A percentile compares a stretch with the other conserved stretches of the same genome.
phyloP scores from a whole-genome alignment of 2,888 invertebrate genomes.

The Zeuzera pyrina region DNA sequence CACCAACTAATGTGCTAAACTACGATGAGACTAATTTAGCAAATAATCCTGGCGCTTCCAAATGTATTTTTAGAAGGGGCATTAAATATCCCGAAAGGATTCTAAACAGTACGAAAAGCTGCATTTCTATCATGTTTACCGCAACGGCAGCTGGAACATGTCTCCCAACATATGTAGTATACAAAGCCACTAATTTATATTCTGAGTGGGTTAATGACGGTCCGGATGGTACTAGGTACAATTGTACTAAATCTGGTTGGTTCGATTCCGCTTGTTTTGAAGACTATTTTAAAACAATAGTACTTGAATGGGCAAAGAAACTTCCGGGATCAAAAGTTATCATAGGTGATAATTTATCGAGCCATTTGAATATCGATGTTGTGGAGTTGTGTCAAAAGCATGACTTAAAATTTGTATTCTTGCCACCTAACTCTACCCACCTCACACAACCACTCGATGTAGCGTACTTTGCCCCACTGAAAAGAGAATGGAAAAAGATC shows the following conservation, averaged over 20 bases:
- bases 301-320: neutral
- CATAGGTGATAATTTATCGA: neutral
- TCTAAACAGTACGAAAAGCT: neutral
- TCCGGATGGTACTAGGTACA: constrained; percentile 4
- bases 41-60: neutral
- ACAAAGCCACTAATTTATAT: neutral
- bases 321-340: neutral
- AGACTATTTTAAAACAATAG: neutral
- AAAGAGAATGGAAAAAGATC: constrained; percentile 20
- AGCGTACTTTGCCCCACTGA: constrained; percentile 20
- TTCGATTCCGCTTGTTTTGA: constrained; percentile 17
- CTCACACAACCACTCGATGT: constrained; percentile 22
- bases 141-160: neutral
- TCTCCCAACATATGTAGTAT: neutral
- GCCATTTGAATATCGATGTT: neutral
- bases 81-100: neutral
- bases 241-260: constrained; percentile 7
- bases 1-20: neutral
- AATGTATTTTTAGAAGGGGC: neutral
- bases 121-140: neutral
- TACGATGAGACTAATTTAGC: neutral
- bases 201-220: neutral
- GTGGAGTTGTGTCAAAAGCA: constrained; percentile 16
- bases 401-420: constrained; percentile 21
- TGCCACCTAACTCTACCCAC: constrained; percentile 17